Base-by-base conservation (phyloP, 2,888 invertebrate genomes). In the Trichacis sp. region DNA sequence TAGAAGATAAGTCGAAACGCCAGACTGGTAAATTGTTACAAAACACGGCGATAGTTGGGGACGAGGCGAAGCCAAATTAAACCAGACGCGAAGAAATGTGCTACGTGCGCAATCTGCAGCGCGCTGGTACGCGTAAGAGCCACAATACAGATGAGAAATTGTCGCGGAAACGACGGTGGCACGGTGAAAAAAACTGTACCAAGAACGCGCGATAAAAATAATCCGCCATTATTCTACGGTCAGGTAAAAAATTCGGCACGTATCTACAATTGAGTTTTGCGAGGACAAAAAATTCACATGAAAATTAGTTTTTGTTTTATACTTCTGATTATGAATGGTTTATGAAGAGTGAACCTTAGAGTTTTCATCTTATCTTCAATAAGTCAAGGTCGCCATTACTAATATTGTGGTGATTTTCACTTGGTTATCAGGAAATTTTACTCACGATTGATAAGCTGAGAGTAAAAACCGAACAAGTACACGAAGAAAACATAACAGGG, bases 21-120 rank as follows among this genome's bases (percentile, higher is more conserved):
- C 55, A 55, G 61, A 36, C 58, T 66, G 61, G 45, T 57, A 58
- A 65, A 58, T 66, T 62, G 62, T 66, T 66, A 62, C 58, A 58
- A 53, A 64, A 68, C 62, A 65, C 64, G 65, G 60, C 53, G 52
- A 55, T 56, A 20, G 36, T 63, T 55, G 51, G 24, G 56, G 57
- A 69, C 62, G 59, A 58, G 61, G 62, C 62, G 42, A 59, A 64
- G 56, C 57, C 48, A 68, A 65, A 68, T 68, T 64, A 68, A 68
- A 62, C 56, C 58, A 64, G 68, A 68, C 62, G 50, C 54, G 55
- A 60, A 68, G 62, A 64, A 68, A 64, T 61, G 68, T 45, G 54
- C 56, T 68, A 68, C 64, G 64, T 64, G 64, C 40, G 48, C 59
- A 68, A 68, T 68, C 64, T 62, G 59, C 59, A 53, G 61, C 46